Evolutionary conservation across 2,888 invertebrate species (phyloP), one percentile per base, ranked within the genome.

Genomic region (Melanostoma mellinum): DNA sequence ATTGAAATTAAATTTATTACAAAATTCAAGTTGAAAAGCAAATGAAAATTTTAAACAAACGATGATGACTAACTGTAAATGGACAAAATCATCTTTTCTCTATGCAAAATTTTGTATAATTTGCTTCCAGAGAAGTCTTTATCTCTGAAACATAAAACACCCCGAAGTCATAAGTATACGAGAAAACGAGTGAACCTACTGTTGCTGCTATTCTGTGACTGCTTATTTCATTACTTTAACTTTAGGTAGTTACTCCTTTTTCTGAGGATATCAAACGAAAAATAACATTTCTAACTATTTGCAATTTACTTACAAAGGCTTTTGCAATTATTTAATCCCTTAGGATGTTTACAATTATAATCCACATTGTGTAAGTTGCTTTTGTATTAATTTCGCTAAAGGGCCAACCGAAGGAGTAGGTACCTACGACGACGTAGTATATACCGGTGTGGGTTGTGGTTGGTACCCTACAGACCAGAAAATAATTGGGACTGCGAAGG

Each of bases 201-300:
- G 40, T 40, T 40, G 32, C 40, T 40, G 56, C 32, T 32, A 42
- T n/a, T 42, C 48, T 63, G 63, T 63, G 61, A 48, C 48, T 63
- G 36, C 20, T 20, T 63, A 48, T 63, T 38, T 32, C 63, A 63
- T 63, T 63, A 63, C 50, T 50, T 63, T 20, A 20, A 20, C 20
- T 63, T 63, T 38, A 50, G 50, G 36, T 60, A 50, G 78, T 52
- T 65, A 67, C 72, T 71, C 63, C 72, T 60, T 78, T 50, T 53
- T 55, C 55, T 42, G 67, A 35, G 48, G 20, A 63, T 65, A 67
- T 73, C 61, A 79, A 73, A 79, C 42, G 72, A 73, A 77, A 20
- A 46, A 38, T 65, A 53, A 60, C 53, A 75, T 75, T 58, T 44
- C 63, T 56, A 74, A 68, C 68, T 76, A 76, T 50, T 63, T 63